Evolutionary conservation across 2,113 vertebrate genomes (phyloP), one percentile per base, ranked within the genome.

Genomic region (Mesocricetus auratus): DNA sequence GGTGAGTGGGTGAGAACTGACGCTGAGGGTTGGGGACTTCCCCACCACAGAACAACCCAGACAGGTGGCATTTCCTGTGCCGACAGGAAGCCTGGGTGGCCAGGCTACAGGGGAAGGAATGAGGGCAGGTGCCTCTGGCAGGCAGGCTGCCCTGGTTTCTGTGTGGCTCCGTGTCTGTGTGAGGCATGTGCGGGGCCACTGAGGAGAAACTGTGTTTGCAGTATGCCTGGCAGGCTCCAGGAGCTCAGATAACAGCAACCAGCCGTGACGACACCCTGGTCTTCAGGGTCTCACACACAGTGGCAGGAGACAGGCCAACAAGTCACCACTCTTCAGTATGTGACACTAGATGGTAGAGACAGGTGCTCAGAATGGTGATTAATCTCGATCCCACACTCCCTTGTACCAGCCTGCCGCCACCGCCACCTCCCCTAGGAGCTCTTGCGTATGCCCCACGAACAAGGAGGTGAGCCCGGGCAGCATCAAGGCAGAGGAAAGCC

Each of bases 391-490:
- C 71, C 24, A 73, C 19, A 0, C 73, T 56, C 95, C 12, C 47
- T 93, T 98, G 97, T 89, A n/a, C 81, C 97, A 2, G 22, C 0
- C 74, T 75, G 69, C n/a, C 36, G 7, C 75, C 0, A 2, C 42
- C 9, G 0, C 31, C 0, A 5, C 31, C 15, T 0, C 24, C 31
- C 21, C 75, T 0, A 24, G 42, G 7, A 4, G 4, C 24, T 53
- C 60, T 85, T 1, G n/a, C 26, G 10, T 0, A 0, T n/a, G 33
- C 17, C 89, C 39, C 0, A 0, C 13, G 16, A 94, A 81, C 0
- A 15, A 58, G 53, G 98, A 98, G 36, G 1, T 92, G 93, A 98
- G 95, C 78, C 96, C 98, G 0, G 77, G 94, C 75, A 97, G 94
- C 31, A 98, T 94, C 22, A 97, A 98, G n/a, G 86, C 62, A 0